Evolutionary conservation across 2,113 vertebrate genomes (phyloP).

Genomic region (Synodontis membranacea): DNA sequence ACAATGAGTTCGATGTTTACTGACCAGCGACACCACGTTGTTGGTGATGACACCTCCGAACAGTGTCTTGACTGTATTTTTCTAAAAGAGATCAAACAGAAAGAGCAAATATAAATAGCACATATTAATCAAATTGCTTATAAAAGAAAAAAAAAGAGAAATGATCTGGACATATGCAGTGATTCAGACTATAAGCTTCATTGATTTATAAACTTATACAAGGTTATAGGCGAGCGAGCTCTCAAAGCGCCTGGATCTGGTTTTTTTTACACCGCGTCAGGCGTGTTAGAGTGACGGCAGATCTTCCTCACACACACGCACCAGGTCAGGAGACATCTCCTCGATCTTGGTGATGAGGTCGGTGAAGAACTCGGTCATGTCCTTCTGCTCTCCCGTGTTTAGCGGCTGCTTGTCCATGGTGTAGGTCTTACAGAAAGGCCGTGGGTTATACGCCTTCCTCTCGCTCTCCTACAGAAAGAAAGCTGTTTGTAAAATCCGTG

Average conservation of each 20-base stretch:
- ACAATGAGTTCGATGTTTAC: conserved; percentile 47
- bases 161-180: not conserved
- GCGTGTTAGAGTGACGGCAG: not conserved
- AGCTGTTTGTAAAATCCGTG: conserved; percentile 2
- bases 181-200: not conserved
- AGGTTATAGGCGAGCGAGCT: not conserved
- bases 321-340: conserved; percentile 98
- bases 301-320: conserved; percentile 57
- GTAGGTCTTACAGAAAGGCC: conserved; percentile 98
- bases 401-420: conserved; percentile 99
- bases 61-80: conserved; percentile 97
- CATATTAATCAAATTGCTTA: not conserved
- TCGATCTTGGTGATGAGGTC: conserved; percentile 99
- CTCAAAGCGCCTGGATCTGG: not conserved
- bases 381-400: conserved; percentile 98
- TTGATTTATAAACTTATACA: not conserved
- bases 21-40: conserved; percentile 97
- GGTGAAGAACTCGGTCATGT: conserved; percentile 99
- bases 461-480: conserved; percentile 85
- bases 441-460: conserved; percentile 96
- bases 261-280: not conserved
- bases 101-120: not conserved
- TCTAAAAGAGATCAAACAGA: conserved; percentile 74
- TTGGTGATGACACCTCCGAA: conserved; percentile 99
- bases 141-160: not conserved